Conservation (phyloP, 1,140 invertebrate genomes). For the Drosophila pseudoananassae region DNA sequence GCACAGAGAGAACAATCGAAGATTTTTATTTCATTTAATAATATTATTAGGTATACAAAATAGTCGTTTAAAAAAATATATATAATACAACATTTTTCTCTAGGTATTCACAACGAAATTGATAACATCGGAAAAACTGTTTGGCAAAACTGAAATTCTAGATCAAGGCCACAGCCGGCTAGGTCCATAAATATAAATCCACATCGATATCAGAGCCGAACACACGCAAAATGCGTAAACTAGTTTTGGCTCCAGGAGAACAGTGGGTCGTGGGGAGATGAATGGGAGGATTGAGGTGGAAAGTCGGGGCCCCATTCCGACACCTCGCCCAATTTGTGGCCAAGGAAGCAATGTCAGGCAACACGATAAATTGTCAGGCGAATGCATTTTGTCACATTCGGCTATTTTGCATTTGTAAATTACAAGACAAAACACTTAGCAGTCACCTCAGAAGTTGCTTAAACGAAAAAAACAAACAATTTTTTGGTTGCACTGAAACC, state of each 20-base stretch:
- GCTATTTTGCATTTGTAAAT: conserved; percentile 74
- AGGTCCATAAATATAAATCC: conserved; percentile 37
- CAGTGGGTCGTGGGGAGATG: conserved; percentile 1
- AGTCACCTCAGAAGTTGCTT: conserved; percentile 38
- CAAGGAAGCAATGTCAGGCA: conserved; percentile 68
- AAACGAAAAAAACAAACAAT: conserved; percentile 5
- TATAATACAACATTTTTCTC: neutral
- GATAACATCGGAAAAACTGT: conserved; percentile 71
- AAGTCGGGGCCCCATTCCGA: neutral
- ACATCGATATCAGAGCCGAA: conserved; percentile 38
- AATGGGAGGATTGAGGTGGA: neutral
- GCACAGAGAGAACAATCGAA: neutral
- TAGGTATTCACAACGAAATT: conserved; percentile 42
- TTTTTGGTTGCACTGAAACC: conserved; percentile 24
- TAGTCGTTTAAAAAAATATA: no score
- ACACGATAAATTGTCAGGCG: conserved; percentile 67
- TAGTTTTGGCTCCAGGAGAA: conserved; percentile 58
- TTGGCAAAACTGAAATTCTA: conserved; percentile 61
- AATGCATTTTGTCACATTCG: conserved; percentile 75
- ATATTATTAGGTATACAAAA: no score
- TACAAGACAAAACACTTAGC: conserved; percentile 80
- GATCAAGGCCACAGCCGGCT: conserved; percentile 68
- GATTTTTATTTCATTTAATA: no score
- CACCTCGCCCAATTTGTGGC: conserved; percentile 28
- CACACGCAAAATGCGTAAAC: conserved; percentile 74